phyloP scores from a whole-genome alignment of 1,140 invertebrate genomes.

The Vollenhovia emeryi region DNA sequence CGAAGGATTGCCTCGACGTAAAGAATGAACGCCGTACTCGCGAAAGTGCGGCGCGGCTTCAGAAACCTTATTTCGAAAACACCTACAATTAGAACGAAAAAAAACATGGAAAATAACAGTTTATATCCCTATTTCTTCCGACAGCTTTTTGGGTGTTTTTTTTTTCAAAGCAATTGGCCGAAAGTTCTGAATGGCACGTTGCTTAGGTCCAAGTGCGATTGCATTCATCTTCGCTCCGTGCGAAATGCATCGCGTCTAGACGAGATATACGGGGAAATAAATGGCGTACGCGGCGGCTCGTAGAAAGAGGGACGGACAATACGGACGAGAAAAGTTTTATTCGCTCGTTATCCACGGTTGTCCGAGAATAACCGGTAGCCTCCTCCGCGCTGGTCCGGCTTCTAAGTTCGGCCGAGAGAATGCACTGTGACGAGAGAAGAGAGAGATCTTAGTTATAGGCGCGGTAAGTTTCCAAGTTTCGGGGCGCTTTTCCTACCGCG shows the following conservation, averaged over 20 bases:
- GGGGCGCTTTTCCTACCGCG: slow-evolving; percentile 34
- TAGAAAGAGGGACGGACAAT: slow-evolving; percentile 27
- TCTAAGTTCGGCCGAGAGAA: slow-evolving; percentile 47
- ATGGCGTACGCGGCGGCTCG: slow-evolving; percentile 9
- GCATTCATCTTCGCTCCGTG: slow-evolving; percentile 12
- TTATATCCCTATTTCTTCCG: neutral
- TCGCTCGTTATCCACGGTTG: slow-evolving; percentile 70
- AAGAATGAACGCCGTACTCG: neutral
- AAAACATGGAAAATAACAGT: neutral
- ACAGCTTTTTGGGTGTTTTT: neutral
- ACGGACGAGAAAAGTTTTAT: slow-evolving; percentile 62
- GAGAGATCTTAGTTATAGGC: slow-evolving; percentile 70
- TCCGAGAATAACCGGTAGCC: slow-evolving; percentile 62
- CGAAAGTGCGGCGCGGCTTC: neutral
- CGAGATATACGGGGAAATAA: slow-evolving; percentile 47
- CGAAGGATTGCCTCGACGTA: neutral
- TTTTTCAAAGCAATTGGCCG: neutral
- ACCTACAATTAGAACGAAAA: neutral
- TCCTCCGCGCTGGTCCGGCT: slow-evolving; percentile 31
- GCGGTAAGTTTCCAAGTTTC: slow-evolving; percentile 53
- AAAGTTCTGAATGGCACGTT: neutral
- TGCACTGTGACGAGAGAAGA: slow-evolving; percentile 59
- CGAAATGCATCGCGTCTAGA: slow-evolving; percentile 42
- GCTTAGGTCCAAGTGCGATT: neutral
- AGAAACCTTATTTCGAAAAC: neutral